Evolutionary conservation across 2,888 invertebrate species (phyloP).

Genomic region (Apotomis capreana): DNA sequence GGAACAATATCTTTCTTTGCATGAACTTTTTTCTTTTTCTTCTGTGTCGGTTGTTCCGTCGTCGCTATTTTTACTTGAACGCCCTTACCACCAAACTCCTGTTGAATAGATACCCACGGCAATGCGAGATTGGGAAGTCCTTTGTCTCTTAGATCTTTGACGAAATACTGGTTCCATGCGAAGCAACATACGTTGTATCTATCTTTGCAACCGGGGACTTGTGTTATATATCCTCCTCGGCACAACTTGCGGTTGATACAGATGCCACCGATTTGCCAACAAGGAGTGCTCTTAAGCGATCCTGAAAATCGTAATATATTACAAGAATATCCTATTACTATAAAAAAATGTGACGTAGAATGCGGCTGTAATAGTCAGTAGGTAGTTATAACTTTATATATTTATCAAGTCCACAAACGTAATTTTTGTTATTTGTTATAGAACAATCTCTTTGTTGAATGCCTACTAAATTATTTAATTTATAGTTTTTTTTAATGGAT

Average conservation of each 20-base stretch:
- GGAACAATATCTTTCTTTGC: too few species aligned
- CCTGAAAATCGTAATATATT: constrained; percentile 52
- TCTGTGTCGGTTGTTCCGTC: neutral
- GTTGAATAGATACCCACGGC: constrained; percentile 58
- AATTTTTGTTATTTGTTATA: too few species aligned
- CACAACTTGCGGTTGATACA: constrained; percentile 68
- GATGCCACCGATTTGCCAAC: constrained; percentile 70
- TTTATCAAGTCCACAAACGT: too few species aligned
- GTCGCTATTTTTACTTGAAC: constrained; percentile 46
- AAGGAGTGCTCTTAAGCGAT: constrained; percentile 66
- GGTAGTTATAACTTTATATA: too few species aligned
- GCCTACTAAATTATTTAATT: neutral
- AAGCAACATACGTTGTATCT: constrained; percentile 72
- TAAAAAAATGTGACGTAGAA: too few species aligned
- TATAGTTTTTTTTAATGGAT: too few species aligned
- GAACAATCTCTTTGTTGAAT: too few species aligned
- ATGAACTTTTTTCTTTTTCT: neutral
- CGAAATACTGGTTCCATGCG: constrained; percentile 64
- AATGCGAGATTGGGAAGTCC: constrained; percentile 56
- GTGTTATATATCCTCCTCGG: constrained; percentile 57
- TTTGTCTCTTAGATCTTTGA: constrained; percentile 59
- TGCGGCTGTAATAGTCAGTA: too few species aligned
- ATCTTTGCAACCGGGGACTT: constrained; percentile 69
- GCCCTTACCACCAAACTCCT: constrained; percentile 64
- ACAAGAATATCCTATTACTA: too few species aligned